Conservation (phyloP, 2,888 invertebrate genomes). For the Liopterus haemorrhoidalis region DNA sequence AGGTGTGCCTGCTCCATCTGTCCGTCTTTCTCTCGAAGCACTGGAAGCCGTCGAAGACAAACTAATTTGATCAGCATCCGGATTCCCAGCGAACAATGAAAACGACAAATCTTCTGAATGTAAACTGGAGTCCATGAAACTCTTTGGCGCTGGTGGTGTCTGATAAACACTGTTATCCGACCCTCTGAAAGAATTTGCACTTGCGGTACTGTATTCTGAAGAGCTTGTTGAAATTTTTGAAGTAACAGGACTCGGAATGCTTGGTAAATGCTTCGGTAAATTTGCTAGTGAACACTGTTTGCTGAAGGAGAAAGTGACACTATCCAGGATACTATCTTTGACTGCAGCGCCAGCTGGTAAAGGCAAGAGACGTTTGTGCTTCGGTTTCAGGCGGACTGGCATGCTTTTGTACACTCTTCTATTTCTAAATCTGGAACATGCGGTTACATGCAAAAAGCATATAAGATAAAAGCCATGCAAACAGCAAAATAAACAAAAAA, state of each 20-base stretch:
- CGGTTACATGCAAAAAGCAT: conserved; percentile 20
- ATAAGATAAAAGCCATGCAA: conserved; percentile 14
- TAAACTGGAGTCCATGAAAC: conserved; percentile 52
- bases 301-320: conserved; percentile 43
- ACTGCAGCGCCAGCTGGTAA: conserved; percentile 38
- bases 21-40: conserved; percentile 50
- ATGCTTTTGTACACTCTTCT: conserved; percentile 42
- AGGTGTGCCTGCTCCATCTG: conserved; percentile 45
- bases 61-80: conserved; percentile 58
- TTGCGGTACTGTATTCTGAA: conserved; percentile 40
- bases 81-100: conserved; percentile 46
- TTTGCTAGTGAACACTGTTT: conserved; percentile 40
- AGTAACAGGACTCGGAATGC: conserved; percentile 31
- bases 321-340: conserved; percentile 38
- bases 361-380: conserved; percentile 37
- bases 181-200: conserved; percentile 48
- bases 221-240: conserved; percentile 35
- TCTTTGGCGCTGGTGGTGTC: conserved; percentile 51
- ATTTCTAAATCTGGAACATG: conserved; percentile 21
- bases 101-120: conserved; percentile 52
- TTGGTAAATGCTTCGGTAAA: no score
- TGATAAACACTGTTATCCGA: conserved; percentile 55
- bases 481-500: conserved; percentile 6
- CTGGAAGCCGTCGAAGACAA: conserved; percentile 57
- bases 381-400: conserved; percentile 34